These are phyloP conservation scores for Manacus vitellinus DNA, from an alignment of 2,113 vertebrate species.

Conservation along the genomic window DNA sequence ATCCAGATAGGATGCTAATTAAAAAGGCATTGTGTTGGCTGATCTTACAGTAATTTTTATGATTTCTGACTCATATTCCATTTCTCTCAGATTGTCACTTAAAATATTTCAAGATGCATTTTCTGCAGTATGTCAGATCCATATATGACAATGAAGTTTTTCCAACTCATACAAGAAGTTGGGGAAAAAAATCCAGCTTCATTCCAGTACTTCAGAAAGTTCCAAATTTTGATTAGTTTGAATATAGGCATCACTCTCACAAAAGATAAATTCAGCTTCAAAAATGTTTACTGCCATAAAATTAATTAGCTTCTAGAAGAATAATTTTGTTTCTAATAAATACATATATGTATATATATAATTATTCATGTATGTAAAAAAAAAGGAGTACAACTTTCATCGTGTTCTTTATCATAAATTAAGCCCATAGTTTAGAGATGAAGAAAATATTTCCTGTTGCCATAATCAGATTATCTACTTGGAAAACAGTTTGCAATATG, in stretches of 20 bases:
- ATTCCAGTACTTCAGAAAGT: conserved; percentile 15
- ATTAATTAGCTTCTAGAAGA: background rate
- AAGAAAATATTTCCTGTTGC: background rate
- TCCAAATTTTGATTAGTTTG: conserved; percentile 26
- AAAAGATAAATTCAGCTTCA: background rate
- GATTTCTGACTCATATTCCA: conserved; percentile 22
- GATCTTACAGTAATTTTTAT: background rate
- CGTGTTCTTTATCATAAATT: background rate
- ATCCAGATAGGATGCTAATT: conserved; percentile 20
- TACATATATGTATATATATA: background rate
- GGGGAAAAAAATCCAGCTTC: background rate
- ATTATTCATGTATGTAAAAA: background rate
- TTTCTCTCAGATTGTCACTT: background rate
- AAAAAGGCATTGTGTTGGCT: conserved; percentile 6
- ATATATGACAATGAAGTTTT: background rate
- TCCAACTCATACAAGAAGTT: conserved; percentile 3
- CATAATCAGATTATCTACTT: background rate
- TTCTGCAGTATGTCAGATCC: conserved; percentile 22
- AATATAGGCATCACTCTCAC: background rate
- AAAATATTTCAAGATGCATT: conserved; percentile 42
- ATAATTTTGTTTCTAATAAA: background rate
- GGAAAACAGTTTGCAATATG: background rate
- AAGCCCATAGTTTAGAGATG: background rate
- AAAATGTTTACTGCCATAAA: background rate
- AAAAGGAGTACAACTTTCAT: background rate